Base-by-base conservation (phyloP, 2,113 vertebrate species). In the Gallinago undulata region DNA sequence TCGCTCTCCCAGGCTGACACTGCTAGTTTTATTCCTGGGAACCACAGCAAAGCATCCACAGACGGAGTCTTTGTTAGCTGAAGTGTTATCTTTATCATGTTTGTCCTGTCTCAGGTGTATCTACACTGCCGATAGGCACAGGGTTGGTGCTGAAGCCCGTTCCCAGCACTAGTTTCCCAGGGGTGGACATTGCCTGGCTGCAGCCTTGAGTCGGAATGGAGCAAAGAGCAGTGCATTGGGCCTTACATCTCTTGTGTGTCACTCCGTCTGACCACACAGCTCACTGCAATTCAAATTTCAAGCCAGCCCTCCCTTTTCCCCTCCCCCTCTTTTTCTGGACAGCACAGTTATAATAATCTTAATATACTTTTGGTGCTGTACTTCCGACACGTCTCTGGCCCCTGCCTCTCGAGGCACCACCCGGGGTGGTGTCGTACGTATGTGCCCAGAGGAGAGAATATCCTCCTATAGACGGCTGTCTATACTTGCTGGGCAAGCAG, bases 391-490 rank as follows among this genome's bases (percentile, higher is more conserved):
- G 13, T 35, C 11, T 55, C 63, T 73, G 48, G 87, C 39, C 24
- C 19, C 35, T 41, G 25, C 41, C 10, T 68, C 25, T 28, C 2
- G 9, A 45, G 59, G 9, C 19, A 70, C 4, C 14, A 43, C 11
- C 6, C 1, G 3, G 9, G 8, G 4, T 39, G 30, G 37, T 24
- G 8, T 5, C 1, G 3, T 0, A 1, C 2, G 1, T 43, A 7
- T 30, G 16, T 74, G 45, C 81, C 23, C 45, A 53, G 51, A 39
- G 37, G n/a, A 82, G 37, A 24, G 18, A 64, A 31, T 31, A 50
- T 35, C 24, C 27, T 77, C 23, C 15, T 67, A 25, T 2, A 35
- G 64, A 53, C 2, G 3, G 19, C 23, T 57, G 6, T 14, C 33
- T 78, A 9, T 23, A 73, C 18, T 24, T 45, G 13, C 19, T 76